phyloP scores from a whole-genome alignment of 2,888 invertebrate genomes.

The Ectobius pallidus region DNA sequence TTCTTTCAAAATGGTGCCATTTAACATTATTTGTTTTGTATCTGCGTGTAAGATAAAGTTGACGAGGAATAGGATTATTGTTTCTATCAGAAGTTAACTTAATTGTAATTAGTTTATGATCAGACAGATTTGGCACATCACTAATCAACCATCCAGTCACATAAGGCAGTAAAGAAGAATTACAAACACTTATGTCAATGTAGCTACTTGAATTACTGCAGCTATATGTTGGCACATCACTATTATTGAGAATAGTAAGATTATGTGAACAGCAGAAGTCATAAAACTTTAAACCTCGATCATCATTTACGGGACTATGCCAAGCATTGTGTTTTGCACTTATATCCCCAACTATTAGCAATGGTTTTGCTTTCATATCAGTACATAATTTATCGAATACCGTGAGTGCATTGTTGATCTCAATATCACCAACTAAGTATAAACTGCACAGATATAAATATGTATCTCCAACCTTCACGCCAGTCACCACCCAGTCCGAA shows the following conservation, averaged over 20 bases:
- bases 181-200: background rate
- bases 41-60: background rate
- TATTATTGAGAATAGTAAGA: background rate
- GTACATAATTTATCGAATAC: background rate
- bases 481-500: background rate
- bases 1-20: no score
- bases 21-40: background rate
- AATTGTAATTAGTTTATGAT: background rate
- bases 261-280: background rate
- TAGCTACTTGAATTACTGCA: background rate
- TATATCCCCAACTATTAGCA: background rate
- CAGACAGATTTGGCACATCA: no score
- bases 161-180: background rate
- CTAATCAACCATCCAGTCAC: background rate
- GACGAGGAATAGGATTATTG: background rate
- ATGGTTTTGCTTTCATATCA: background rate
- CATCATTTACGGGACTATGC: no score
- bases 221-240: background rate
- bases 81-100: background rate
- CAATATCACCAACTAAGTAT: background rate
- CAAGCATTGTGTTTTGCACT: background rate
- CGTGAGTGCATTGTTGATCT: background rate
- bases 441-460: background rate
- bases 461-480: background rate
- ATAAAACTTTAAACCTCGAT: background rate